Evolutionary conservation across 2,888 invertebrate species (phyloP).

Genomic region (Cephus rjabovi): DNA sequence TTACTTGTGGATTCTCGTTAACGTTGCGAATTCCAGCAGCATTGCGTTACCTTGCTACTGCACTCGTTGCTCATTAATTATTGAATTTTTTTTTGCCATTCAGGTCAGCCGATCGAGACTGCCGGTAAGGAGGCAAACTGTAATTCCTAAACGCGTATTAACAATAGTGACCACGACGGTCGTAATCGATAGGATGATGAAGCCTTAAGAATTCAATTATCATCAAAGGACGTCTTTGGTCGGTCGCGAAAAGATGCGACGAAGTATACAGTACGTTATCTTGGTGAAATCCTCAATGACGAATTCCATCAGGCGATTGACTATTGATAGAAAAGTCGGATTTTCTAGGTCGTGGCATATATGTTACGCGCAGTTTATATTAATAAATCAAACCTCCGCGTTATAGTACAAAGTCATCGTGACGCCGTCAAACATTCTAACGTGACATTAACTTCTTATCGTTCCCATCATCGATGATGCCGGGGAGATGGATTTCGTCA

Average conservation of each 20-base stretch:
- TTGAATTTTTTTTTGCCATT: not conserved
- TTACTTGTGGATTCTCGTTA: not conserved
- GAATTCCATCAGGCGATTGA: not conserved
- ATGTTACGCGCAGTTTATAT: too few relatives aligned
- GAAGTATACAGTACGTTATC: not conserved
- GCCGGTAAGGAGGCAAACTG: not conserved
- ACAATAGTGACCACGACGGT: not conserved
- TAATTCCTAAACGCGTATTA: too few relatives aligned
- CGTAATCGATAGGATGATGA: not conserved
- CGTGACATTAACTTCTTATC: not conserved
- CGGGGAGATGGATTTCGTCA: not conserved
- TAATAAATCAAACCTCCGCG: not conserved
- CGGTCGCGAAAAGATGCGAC: not conserved
- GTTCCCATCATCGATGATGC: not conserved
- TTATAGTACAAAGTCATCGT: not conserved
- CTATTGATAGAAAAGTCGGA: not conserved
- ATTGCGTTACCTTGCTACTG: not conserved
- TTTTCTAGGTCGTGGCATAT: not conserved
- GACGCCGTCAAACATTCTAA: not conserved
- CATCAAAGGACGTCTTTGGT: not conserved
- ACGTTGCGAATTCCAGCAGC: not conserved
- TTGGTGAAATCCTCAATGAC: not conserved
- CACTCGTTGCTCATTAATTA: not conserved
- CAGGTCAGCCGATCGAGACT: too few relatives aligned
- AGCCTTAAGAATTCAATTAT: not conserved